A percentile compares a stretch with the other conserved stretches of the same genome.
phyloP scores from a whole-genome alignment of 2,113 vertebrate species.

The Hydropotes inermis region DNA sequence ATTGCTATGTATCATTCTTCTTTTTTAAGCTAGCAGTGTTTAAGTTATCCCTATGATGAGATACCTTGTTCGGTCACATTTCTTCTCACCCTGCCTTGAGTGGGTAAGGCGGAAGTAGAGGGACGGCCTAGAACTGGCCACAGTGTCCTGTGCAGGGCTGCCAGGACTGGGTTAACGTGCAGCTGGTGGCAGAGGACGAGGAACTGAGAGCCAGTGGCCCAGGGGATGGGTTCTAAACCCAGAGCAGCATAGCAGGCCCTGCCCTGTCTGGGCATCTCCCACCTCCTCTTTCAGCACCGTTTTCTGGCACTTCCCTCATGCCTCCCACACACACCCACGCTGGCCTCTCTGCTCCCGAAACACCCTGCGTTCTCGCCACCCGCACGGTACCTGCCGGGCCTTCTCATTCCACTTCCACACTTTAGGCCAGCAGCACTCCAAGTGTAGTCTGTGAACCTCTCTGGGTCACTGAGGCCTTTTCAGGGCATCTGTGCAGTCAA shows the following conservation, averaged over 20 bases:
- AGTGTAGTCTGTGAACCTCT: background rate
- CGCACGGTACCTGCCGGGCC: fast-evolving
- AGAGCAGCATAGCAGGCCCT: background rate
- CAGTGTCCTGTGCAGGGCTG: too few relatives aligned
- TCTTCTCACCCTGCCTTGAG: background rate
- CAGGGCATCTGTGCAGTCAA: background rate
- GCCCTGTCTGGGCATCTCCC: background rate
- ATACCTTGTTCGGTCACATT: background rate
- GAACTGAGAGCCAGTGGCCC: background rate
- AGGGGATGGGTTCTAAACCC: too few relatives aligned
- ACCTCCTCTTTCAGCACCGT: background rate
- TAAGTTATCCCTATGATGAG: background rate
- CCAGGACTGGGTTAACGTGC: background rate
- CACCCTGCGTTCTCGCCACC: fast-evolving
- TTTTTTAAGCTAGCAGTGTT: background rate
- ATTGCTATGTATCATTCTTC: background rate
- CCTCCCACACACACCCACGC: fast-evolving
- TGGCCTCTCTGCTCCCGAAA: background rate
- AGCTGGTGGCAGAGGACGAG: background rate
- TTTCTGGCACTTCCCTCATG: background rate
- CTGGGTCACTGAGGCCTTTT: background rate
- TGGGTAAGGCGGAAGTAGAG: background rate
- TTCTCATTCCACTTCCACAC: background rate
- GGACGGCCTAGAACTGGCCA: background rate
- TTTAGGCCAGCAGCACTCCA: background rate